Conservation (phyloP, 2,797 vertebrate species). For the Florisuga fusca region DNA sequence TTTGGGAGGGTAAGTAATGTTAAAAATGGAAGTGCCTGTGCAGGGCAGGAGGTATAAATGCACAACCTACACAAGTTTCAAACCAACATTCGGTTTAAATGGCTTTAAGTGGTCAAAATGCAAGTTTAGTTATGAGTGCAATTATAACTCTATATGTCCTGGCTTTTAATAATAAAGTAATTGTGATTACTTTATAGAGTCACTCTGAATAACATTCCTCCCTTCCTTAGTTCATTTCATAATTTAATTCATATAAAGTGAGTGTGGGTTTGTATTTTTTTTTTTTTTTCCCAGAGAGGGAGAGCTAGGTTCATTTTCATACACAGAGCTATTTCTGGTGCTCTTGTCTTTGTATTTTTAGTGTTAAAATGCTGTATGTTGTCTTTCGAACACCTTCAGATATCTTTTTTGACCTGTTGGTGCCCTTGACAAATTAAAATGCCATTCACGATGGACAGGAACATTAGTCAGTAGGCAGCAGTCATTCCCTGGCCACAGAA, state of each 20-base stretch:
- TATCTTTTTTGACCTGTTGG: conserved; percentile 66
- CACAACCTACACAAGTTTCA: neutral
- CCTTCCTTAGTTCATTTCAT: neutral
- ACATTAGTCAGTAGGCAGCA: conserved; percentile 50
- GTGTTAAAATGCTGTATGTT: neutral
- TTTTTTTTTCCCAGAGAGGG: rapidly evolving
- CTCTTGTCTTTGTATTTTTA: neutral
- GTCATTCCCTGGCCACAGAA: neutral
- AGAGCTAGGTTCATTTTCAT: neutral
- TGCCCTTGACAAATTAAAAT: conserved; percentile 67
- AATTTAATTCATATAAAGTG: neutral
- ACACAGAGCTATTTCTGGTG: neutral
- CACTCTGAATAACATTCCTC: neutral
- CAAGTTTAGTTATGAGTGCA: neutral
- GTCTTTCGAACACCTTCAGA: conserved; percentile 48
- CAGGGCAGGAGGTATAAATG: neutral
- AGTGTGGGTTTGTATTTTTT: neutral
- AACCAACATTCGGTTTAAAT: neutral
- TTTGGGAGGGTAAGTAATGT: neutral
- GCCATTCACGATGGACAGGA: conserved; percentile 40
- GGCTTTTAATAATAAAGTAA: neutral
- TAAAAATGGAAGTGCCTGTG: neutral
- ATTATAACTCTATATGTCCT: neutral
- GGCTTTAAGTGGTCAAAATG: neutral
- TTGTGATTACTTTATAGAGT: neutral